A percentile compares a stretch with the other conserved stretches of the same genome.
Conservation (phyloP, 2,888 invertebrate species). For the Drosophila vallismaia region DNA sequence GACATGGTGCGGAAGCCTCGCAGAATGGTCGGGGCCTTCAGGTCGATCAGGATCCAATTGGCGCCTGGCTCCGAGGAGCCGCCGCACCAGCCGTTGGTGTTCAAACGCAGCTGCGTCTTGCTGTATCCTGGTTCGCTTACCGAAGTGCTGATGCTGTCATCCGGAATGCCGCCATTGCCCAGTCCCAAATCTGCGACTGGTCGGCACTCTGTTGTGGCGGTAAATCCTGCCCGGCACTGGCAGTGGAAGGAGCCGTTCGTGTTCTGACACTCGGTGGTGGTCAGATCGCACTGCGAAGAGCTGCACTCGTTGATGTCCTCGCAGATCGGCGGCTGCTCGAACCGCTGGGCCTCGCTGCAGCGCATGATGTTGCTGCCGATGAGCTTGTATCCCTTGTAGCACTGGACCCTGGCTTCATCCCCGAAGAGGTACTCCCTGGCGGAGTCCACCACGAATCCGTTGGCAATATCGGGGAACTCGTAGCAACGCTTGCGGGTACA, state of each 20-base stretch:
- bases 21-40: slow-evolving; percentile 94
- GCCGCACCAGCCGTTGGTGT: slow-evolving; percentile 95
- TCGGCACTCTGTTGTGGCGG: slow-evolving; percentile 93
- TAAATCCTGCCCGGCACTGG: slow-evolving; percentile 92
- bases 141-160: slow-evolving; percentile 94
- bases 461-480: slow-evolving; percentile 91
- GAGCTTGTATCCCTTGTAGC: slow-evolving; percentile 94
- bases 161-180: slow-evolving; percentile 93
- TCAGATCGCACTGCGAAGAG: slow-evolving; percentile 94
- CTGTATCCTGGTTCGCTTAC: slow-evolving; percentile 92
- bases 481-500: slow-evolving; percentile 88
- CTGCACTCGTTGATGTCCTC: slow-evolving; percentile 96
- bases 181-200: slow-evolving; percentile 94
- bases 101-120: slow-evolving; percentile 92
- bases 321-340: slow-evolving; percentile 93
- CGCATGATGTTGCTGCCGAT: slow-evolving; percentile 92
- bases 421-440: slow-evolving; percentile 91
- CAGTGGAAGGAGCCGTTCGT: slow-evolving; percentile 95
- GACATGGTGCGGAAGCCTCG: slow-evolving; percentile 96
- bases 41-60: slow-evolving; percentile 94
- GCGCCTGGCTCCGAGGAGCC: slow-evolving; percentile 92
- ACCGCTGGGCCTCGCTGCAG: slow-evolving; percentile 93
- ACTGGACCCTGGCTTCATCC: slow-evolving; percentile 96
- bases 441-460: slow-evolving; percentile 93
- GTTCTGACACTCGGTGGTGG: slow-evolving; percentile 95